A percentile compares a stretch with the other conserved stretches of the same genome.
These are phyloP conservation scores for Halcyon badia DNA, from an alignment of 2,797 vertebrate genomes.

Conservation along the genomic window DNA sequence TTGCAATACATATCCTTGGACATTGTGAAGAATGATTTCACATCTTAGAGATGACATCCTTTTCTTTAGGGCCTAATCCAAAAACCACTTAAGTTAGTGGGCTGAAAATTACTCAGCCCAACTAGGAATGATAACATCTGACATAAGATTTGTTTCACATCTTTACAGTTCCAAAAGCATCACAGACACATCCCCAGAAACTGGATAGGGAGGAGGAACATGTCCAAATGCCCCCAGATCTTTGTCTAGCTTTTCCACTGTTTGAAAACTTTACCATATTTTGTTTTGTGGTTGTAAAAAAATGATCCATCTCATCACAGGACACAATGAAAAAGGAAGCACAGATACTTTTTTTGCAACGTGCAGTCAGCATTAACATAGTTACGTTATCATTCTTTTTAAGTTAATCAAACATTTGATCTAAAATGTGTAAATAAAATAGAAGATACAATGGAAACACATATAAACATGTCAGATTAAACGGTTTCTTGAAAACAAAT, in stretches of 20 bases:
- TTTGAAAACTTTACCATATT: background rate
- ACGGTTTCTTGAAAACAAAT: background rate
- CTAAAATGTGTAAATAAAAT: constrained; percentile 43
- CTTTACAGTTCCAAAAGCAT: constrained; percentile 44
- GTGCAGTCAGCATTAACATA: background rate
- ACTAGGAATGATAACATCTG: constrained; percentile 43
- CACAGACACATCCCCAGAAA: constrained; percentile 23
- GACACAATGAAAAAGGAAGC: background rate
- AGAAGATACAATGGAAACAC: constrained; percentile 43
- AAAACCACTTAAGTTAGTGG: constrained; percentile 48
- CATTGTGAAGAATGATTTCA: constrained; percentile 62
- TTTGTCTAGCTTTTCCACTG: constrained; percentile 23
- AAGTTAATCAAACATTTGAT: constrained; percentile 33
- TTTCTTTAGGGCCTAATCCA: constrained; percentile 66
- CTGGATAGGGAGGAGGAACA: background rate
- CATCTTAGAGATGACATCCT: constrained; percentile 53
- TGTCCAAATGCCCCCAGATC: background rate
- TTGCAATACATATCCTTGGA: constrained; percentile 58
- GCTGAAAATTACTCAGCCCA: constrained; percentile 56
- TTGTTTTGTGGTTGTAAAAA: background rate
- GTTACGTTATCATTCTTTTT: background rate
- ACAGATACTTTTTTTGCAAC: background rate
- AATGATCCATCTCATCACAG: background rate
- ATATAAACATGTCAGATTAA: constrained; percentile 52
- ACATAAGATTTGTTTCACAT: constrained; percentile 55